Conservation (phyloP, 2,113 vertebrate genomes). For the Zosterops hypoxanthus region DNA sequence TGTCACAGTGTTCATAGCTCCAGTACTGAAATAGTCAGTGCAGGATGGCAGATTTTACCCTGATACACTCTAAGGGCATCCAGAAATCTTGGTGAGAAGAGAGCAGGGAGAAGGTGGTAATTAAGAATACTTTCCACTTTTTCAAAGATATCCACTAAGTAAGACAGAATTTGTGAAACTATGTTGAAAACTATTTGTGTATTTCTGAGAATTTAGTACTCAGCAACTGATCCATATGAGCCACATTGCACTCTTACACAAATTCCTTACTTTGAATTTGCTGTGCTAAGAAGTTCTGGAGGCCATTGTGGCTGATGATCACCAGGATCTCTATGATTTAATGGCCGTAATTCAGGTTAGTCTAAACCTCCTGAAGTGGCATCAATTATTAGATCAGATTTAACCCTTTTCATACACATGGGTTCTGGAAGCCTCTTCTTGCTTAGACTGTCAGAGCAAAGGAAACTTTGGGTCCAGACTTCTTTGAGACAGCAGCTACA, state of each 20-base stretch:
- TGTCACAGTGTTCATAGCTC: background rate
- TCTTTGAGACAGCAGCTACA: background rate
- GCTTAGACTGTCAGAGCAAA: background rate
- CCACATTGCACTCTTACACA: fast-evolving
- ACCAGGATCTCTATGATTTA: background rate
- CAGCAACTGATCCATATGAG: background rate
- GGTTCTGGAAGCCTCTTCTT: background rate
- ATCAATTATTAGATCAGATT: background rate
- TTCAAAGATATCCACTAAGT: background rate
- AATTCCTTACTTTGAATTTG: background rate
- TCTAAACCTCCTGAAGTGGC: background rate
- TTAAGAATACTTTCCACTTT: background rate
- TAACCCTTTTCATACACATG: background rate
- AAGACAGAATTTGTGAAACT: background rate
- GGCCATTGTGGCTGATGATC: background rate
- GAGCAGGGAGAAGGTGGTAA: background rate
- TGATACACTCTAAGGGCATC: too few species aligned
- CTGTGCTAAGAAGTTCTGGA: background rate
- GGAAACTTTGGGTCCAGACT: background rate
- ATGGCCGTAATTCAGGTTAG: background rate
- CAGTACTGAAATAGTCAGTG: background rate
- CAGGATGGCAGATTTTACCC: background rate
- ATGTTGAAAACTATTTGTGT: background rate
- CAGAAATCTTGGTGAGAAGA: background rate
- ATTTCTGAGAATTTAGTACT: background rate